Evolutionary conservation across 2,888 invertebrate species (phyloP).

Genomic region (Troides helena): DNA sequence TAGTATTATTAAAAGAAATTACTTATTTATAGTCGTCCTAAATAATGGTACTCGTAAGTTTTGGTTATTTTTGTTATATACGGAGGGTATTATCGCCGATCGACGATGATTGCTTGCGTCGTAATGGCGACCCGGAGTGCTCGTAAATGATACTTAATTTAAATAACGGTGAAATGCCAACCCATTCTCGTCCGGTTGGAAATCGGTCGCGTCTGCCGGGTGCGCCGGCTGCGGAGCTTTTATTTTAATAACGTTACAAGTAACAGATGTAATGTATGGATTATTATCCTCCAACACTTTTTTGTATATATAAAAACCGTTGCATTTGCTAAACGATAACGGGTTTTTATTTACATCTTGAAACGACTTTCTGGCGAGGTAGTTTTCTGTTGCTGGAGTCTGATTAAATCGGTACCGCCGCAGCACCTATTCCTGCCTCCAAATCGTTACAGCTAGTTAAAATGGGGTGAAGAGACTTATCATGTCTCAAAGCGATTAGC

Average conservation of each 20-base stretch:
- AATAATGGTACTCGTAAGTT: neutral
- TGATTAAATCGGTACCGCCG: too few species aligned
- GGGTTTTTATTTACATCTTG: too few species aligned
- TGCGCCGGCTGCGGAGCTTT: neutral
- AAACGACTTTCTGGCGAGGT: too few species aligned
- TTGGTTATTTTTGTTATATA: neutral
- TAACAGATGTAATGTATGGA: neutral
- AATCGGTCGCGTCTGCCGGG: conserved; percentile 3
- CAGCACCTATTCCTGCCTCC: too few species aligned
- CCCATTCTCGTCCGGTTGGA: conserved; percentile 15
- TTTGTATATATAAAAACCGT: neutral
- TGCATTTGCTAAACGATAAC: too few species aligned
- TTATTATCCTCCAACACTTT: neutral
- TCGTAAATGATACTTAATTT: conserved; percentile 22
- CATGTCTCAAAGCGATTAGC: too few species aligned
- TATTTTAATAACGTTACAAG: conserved; percentile 4
- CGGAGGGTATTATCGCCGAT: conserved; percentile 5
- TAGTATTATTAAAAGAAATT: neutral
- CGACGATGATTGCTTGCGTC: conserved; percentile 11
- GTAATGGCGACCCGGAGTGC: conserved; percentile 12
- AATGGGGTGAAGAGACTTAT: too few species aligned
- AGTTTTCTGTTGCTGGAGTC: too few species aligned
- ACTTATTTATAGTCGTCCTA: neutral
- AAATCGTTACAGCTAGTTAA: too few species aligned
- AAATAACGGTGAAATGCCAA: conserved; percentile 21